Percentiles rank a stretch among this genome's conserved stretches.
These are phyloP conservation scores for Xiphophorus maculatus DNA, from an alignment of 2,113 vertebrate species.

Conservation along the genomic window DNA sequence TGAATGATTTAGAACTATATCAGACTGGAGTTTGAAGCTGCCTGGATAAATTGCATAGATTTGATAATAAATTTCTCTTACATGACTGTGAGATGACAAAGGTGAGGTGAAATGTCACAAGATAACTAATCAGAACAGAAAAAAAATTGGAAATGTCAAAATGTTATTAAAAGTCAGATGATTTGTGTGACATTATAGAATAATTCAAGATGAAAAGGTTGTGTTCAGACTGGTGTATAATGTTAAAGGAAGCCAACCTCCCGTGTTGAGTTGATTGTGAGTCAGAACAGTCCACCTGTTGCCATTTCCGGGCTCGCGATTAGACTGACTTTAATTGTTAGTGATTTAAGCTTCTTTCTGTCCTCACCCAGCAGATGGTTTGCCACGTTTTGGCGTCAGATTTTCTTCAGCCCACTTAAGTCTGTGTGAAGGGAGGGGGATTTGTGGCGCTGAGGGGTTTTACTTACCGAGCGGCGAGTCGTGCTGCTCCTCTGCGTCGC, in stretches of 20 bases:
- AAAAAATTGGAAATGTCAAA: background rate
- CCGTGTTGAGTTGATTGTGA: background rate
- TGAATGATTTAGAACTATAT: background rate
- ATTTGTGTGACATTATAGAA: background rate
- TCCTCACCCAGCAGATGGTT: constrained; percentile 63
- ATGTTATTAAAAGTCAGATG: background rate
- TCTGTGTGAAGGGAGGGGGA: constrained; percentile 33
- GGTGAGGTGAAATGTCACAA: background rate
- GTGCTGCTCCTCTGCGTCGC: constrained; percentile 59
- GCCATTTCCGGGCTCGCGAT: constrained; percentile 14
- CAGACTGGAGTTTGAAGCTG: background rate
- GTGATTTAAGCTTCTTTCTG: constrained; percentile 68
- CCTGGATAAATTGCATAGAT: background rate
- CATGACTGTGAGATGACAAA: background rate
- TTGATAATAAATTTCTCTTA: background rate
- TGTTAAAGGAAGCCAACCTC: too few relatives aligned
- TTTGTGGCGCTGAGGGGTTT: constrained; percentile 29
- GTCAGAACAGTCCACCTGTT: constrained; percentile 10
- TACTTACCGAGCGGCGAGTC: constrained; percentile 77
- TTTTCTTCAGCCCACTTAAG: constrained; percentile 50
- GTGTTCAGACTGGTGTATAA: too few relatives aligned
- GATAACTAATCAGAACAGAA: background rate
- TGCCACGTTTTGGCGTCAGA: constrained; percentile 54
- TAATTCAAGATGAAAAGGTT: too few relatives aligned
- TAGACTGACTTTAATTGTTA: constrained; percentile 67